Base-by-base conservation (phyloP, 2,888 invertebrate genomes). In the Microctonus hyperodae region DNA sequence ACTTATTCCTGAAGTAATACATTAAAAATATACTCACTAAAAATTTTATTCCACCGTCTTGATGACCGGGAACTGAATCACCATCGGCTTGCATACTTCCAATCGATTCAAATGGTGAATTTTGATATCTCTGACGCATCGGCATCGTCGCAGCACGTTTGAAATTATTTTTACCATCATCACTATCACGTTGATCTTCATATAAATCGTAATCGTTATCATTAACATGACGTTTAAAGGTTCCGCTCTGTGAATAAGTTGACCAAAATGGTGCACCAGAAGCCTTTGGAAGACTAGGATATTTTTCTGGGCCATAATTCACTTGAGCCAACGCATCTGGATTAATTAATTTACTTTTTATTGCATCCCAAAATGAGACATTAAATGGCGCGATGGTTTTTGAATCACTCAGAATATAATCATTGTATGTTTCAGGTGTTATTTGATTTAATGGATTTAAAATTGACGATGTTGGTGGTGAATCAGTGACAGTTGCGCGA, bases 81-180 rank as follows among this genome's bases (percentile, higher is more conserved):
- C 82, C 83, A 1, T 83, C 83, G 60, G 80, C 82, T 68, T 82
- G 79, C 23, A 84, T 74, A 4, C 79, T 75, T 67, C 84, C 83
- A 7, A 81, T 64, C 6, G 82, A 70, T 16, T 83, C 83, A 10
- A 80, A 76, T 31, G 83, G 83, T 72, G 84, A 72, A 66, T 80
- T 82, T 64, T 82, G 82, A 62, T 83, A 83, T 5, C 83, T 83
- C 57, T 83, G 83, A 64, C 79, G 81, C 78, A 83, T 80, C 33
- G 81, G 72, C 81, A 83, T 82, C 25, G 82, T 75, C 4, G 83
- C 76, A 7, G 73, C 75, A 53, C 82, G 75, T 11, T 74, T 69
- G 40, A 73, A 69, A 56, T 77, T 73, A 33, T 71, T 72, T 6
- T 61, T 56, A n/a, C n/a, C 31, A 25, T 70, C n/a, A 35, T 68